Evolutionary conservation across 1,140 invertebrate genomes (phyloP).

Genomic region (Alviniconcha marisindica): DNA sequence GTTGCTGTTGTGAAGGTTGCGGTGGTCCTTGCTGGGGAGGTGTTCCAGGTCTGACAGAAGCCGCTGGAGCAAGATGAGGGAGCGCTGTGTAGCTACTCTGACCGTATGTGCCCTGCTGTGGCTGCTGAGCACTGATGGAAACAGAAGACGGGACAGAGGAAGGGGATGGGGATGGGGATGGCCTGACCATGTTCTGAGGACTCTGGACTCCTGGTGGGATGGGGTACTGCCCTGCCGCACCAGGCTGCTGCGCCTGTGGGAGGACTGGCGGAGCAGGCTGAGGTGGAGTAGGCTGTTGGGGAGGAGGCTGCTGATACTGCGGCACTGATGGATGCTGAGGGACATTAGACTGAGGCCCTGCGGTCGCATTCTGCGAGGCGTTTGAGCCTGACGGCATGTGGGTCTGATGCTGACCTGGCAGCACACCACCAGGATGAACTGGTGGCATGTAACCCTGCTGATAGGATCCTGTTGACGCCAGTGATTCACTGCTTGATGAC

Average conservation of each 20-base stretch:
- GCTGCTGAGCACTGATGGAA: not conserved
- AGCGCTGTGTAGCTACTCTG: not conserved
- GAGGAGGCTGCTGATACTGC: slow-evolving; percentile 11
- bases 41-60: not conserved
- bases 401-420: not conserved
- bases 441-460: slow-evolving; percentile 23
- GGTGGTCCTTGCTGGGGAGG: not conserved
- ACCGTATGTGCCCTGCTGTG: not conserved
- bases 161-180: not conserved
- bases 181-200: slow-evolving; percentile 17
- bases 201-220: not conserved
- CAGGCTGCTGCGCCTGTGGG: not conserved
- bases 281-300: not conserved
- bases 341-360: not conserved
- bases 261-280: not conserved
- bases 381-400: not conserved
- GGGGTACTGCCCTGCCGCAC: not conserved
- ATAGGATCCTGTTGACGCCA: slow-evolving; percentile 37
- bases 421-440: not conserved
- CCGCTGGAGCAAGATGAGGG: not conserved
- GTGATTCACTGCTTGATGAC: not conserved
- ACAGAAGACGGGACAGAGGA: not conserved
- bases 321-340: slow-evolving; percentile 30
- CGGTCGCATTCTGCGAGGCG: not conserved
- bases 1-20: not conserved